phyloP scores from a whole-genome alignment of 2,113 vertebrate species.

The Melanerpes formicivorus region DNA sequence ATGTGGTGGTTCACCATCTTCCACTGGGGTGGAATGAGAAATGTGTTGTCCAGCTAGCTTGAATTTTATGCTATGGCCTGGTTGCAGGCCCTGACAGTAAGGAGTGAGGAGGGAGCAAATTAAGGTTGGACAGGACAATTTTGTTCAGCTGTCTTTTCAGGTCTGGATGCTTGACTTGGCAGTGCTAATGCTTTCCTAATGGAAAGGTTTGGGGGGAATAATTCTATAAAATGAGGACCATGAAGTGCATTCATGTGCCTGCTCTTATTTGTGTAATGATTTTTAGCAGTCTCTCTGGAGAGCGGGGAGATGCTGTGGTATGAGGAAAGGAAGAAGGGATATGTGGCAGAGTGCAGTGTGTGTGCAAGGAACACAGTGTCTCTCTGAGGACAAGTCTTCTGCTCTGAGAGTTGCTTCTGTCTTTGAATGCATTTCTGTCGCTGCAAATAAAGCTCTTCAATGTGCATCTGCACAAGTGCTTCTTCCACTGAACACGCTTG shows the following conservation, averaged over 20 bases:
- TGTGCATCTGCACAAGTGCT: neutral
- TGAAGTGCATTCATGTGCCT: neutral
- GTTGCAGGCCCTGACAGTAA: neutral
- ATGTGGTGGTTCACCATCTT: neutral
- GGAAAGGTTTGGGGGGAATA: neutral
- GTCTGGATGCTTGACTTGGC: neutral
- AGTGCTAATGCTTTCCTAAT: neutral
- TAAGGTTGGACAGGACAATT: neutral
- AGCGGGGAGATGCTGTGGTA: neutral
- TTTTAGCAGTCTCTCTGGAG: neutral
- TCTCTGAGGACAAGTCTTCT: neutral
- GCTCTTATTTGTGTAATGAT: neutral
- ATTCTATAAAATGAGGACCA: neutral
- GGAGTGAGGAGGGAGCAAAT: neutral
- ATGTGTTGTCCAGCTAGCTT: neutral
- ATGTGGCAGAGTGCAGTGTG: accelerated
- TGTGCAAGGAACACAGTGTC: neutral
- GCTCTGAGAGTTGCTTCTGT: neutral
- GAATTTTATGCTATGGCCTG: neutral
- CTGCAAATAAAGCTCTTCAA: neutral
- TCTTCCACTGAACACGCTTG: neutral
- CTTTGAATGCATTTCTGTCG: neutral
- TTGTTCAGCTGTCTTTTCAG: neutral
- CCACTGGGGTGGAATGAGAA: neutral
- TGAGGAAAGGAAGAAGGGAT: neutral